A percentile compares a stretch with the other conserved stretches of the same genome.
Evolutionary conservation across 2,113 vertebrate species (phyloP).

Genomic region (Aspiorhynchus laticeps): DNA sequence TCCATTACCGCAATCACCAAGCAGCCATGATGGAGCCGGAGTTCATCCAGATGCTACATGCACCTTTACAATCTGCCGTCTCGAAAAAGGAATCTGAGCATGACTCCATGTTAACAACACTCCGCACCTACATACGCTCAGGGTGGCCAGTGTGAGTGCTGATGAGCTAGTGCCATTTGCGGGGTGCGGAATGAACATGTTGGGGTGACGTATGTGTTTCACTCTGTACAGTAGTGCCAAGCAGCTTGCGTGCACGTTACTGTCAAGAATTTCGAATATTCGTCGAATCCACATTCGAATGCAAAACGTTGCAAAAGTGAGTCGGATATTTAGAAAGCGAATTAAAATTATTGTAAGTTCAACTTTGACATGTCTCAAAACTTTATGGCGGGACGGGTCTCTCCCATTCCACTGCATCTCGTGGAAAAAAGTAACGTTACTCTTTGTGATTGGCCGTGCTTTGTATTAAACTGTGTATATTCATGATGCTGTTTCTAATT

Average conservation of each 20-base stretch:
- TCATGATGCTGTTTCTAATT: no score
- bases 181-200: not conserved
- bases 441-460: no score
- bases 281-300: no score
- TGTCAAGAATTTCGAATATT: no score
- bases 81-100: slow-evolving; percentile 16
- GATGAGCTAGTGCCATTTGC: slow-evolving; percentile 9
- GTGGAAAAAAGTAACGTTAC: no score
- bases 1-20: not conserved
- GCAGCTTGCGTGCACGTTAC: slow-evolving; percentile 4
- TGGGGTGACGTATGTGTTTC: slow-evolving; percentile 34
- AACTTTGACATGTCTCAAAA: no score
- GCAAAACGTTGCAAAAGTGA: no score
- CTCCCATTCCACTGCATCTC: no score
- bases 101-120: not conserved
- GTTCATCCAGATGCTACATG: slow-evolving; percentile 25
- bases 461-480: no score
- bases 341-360: no score
- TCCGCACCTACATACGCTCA: slow-evolving; percentile 11
- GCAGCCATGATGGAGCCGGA: slow-evolving; percentile 15
- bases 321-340: no score
- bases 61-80: not conserved
- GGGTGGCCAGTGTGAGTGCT: not conserved
- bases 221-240: slow-evolving; percentile 18
- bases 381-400: no score